Evolutionary conservation across 2,797 vertebrate genomes (phyloP).

Genomic region (Botia almorhae): DNA sequence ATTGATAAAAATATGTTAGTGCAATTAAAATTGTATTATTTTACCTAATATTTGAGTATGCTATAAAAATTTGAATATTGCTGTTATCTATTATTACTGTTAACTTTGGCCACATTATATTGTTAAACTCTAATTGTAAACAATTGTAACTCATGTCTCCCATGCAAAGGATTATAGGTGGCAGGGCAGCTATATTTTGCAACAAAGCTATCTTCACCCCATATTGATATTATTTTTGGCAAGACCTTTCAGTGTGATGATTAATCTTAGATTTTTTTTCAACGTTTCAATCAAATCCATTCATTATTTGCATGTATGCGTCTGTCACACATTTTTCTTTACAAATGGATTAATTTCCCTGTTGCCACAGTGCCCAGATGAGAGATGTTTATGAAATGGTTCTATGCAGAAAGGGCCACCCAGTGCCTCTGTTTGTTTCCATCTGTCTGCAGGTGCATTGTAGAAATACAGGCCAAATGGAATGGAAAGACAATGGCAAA

Average conservation of each 20-base stretch:
- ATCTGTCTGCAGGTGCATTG: conserved; percentile 55
- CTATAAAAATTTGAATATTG: neutral
- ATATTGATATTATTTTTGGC: conserved; percentile 12
- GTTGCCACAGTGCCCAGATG: conserved; percentile 49
- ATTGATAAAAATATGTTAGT: too few relatives aligned
- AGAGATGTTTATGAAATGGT: conserved; percentile 52
- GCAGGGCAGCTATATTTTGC: neutral
- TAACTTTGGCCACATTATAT: neutral
- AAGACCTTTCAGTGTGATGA: conserved; percentile 2
- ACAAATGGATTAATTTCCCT: conserved; percentile 22
- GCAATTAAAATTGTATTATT: too few relatives aligned
- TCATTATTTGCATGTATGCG: conserved; percentile 8
- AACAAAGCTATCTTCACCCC: conserved; percentile 4
- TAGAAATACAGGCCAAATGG: conserved; percentile 59
- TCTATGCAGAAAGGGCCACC: conserved; percentile 48
- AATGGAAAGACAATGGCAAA: conserved; percentile 62
- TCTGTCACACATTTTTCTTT: conserved; percentile 42
- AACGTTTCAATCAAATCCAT: conserved; percentile 22
- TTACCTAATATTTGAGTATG: neutral
- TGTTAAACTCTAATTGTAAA: neutral
- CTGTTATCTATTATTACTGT: too few relatives aligned
- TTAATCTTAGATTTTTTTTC: neutral
- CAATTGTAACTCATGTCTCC: neutral
- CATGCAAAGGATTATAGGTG: neutral
- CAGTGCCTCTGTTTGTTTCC: conserved; percentile 51